A percentile compares a stretch with the other conserved stretches of the same genome.
These are phyloP conservation scores for Chloroceryle aenea DNA, from an alignment of 2,113 vertebrate species.

Conservation along the genomic window DNA sequence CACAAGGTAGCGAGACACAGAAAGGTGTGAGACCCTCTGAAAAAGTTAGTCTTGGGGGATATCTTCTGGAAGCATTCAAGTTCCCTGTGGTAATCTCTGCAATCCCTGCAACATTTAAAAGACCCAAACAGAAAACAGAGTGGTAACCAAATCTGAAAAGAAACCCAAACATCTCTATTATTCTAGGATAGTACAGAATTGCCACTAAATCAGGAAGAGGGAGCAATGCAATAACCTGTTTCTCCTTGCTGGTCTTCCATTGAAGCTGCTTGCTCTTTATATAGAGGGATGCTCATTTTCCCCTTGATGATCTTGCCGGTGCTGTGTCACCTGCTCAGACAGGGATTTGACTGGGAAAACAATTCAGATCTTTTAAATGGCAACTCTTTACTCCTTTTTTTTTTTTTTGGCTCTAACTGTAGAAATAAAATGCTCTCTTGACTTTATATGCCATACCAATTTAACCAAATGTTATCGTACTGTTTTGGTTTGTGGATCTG, in stretches of 20 bases:
- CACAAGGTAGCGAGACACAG: neutral
- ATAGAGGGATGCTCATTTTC: neutral
- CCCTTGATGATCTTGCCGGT: neutral
- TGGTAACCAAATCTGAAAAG: no score
- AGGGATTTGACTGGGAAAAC: neutral
- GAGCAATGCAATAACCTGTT: neutral
- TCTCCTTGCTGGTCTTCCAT: neutral
- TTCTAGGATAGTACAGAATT: neutral
- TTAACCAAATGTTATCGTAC: accelerated
- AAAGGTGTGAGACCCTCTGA: neutral
- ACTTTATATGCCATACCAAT: neutral
- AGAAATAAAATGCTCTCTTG: neutral
- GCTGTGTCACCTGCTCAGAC: no score
- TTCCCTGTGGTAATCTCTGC: neutral
- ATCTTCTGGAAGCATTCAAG: neutral
- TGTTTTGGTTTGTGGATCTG: neutral
- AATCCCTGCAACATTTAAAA: accelerated
- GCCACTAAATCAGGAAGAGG: neutral
- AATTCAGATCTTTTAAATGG: neutral
- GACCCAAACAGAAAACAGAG: no score
- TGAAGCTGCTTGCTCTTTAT: neutral
- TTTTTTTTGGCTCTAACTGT: neutral
- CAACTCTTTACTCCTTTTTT: no score
- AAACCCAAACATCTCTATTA: no score
- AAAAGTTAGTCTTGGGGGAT: neutral